Base-by-base conservation (phyloP, 1,140 invertebrate genomes). In the Philotrypesis tridentata region DNA sequence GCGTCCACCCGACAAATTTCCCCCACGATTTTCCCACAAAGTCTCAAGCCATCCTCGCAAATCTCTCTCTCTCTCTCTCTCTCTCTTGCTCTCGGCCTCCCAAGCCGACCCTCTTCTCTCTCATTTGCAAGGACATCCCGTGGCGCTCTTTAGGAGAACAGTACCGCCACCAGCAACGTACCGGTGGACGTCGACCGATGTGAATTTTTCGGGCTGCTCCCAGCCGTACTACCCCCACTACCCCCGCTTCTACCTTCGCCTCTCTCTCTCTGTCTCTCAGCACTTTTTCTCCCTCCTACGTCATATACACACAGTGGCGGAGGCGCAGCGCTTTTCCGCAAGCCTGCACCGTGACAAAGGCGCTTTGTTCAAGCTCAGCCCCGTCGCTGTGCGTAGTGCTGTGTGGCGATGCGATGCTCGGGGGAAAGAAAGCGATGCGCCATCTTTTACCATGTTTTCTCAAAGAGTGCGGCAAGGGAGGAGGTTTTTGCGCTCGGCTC, bases 101-200 rank as follows among this genome's bases (percentile, higher is more conserved):
- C 63, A 48, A 4, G 12, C 43, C 55, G 12, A 60, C 43, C 11
- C 29, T 61, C 29, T 60, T 70, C 25, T 5, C 29, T 68, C 67
- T 68, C 29, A 31, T 68, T 68, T 68, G 74, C 48, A 2, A 25
- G 25, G 21, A 17, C 33, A 17, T 63, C 80, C 80, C 21, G 74
- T 31, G 63, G 80, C 48, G 74, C 72, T 72, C 63, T 63, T 76
- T 82, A 82, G 33, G n/a, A 71, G 80, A 82, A 82, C 80, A 82
- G 80, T 82, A 77, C 61, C 67, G 80, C 80, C 80, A 82, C 80
- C 80, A 82, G 80, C 73, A 71, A 70, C 17, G 21, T 55, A 48
- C 43, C 43, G 43, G 14, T 21, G 37, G 25, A 25, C 67, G n/a
- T n/a, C n/a, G 61, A 25, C 81, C 65, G 60, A 71, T 14, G 65